A percentile compares a stretch with the other conserved stretches of the same genome.
phyloP scores from a whole-genome alignment of 2,113 vertebrate genomes.

The Lepus americanus region DNA sequence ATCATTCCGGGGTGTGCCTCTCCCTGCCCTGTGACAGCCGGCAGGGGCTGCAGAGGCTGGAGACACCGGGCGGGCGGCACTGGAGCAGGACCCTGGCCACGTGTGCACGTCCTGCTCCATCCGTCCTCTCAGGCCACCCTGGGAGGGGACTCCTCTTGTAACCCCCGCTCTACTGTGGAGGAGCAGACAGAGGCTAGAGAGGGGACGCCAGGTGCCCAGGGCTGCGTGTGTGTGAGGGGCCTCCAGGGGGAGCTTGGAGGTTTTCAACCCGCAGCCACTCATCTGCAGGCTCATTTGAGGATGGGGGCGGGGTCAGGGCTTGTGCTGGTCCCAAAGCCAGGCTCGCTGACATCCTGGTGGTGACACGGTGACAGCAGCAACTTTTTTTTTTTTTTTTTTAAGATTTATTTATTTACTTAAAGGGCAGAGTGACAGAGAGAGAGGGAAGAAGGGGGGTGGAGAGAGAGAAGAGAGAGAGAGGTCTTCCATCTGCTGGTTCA shows the following conservation, averaged over 20 bases:
- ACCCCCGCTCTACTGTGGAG: background rate
- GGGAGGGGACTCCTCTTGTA: background rate
- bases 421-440: too few relatives aligned
- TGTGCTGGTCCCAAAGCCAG: too few relatives aligned
- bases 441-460: too few relatives aligned
- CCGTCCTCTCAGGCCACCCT: background rate
- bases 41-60: background rate
- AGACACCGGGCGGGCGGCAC: background rate
- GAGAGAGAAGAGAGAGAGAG: too few relatives aligned
- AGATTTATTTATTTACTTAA: too few relatives aligned
- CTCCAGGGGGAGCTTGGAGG: background rate
- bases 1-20: conserved; percentile 54
- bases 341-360: background rate
- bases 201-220: background rate
- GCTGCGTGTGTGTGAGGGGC: background rate
- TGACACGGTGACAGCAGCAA: background rate
- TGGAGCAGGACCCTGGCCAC: background rate
- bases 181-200: background rate
- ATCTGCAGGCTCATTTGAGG: background rate
- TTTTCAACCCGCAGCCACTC: too few relatives aligned
- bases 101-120: background rate
- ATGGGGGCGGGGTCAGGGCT: background rate
- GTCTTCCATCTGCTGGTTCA: too few relatives aligned
- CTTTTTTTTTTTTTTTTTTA: too few relatives aligned
- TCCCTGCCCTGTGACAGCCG: background rate